Conservation (phyloP, 2,113 vertebrate genomes). For the Petrocephalus zakoni region DNA sequence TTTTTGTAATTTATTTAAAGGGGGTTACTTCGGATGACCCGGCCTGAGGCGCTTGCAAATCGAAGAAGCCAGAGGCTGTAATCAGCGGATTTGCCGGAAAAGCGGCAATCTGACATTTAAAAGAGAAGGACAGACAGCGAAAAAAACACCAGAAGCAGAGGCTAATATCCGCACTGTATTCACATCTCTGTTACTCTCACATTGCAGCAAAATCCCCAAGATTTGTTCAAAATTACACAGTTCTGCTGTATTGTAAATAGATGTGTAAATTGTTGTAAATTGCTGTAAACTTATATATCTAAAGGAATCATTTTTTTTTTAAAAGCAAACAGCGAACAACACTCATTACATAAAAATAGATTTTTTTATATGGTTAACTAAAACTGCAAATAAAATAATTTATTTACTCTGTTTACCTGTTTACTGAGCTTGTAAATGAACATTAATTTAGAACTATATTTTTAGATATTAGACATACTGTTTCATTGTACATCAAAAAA, state of each 20-base stretch:
- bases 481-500: not conserved
- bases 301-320: not conserved
- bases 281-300: not conserved
- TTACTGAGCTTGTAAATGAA: not conserved
- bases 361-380: not conserved
- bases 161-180: not conserved
- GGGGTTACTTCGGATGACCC: not conserved
- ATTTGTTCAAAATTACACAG: not conserved
- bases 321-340: not conserved
- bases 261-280: not conserved
- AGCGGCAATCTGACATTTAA: conserved; percentile 12
- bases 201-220: not conserved
- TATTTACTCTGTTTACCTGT: not conserved
- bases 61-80: not conserved
- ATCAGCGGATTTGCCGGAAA: not conserved
- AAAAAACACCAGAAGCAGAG: not conserved
- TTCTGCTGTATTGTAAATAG: not conserved
- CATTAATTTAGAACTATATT: not conserved
- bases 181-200: not conserved
- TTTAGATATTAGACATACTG: not conserved
- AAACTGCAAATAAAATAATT: not conserved
- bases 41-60: not conserved
- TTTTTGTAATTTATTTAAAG: not conserved
- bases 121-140: not conserved
- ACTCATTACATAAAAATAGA: not conserved